These are phyloP conservation scores for Phoeniculus purpureus DNA, from an alignment of 2,797 vertebrate species.

Conservation along the genomic window DNA sequence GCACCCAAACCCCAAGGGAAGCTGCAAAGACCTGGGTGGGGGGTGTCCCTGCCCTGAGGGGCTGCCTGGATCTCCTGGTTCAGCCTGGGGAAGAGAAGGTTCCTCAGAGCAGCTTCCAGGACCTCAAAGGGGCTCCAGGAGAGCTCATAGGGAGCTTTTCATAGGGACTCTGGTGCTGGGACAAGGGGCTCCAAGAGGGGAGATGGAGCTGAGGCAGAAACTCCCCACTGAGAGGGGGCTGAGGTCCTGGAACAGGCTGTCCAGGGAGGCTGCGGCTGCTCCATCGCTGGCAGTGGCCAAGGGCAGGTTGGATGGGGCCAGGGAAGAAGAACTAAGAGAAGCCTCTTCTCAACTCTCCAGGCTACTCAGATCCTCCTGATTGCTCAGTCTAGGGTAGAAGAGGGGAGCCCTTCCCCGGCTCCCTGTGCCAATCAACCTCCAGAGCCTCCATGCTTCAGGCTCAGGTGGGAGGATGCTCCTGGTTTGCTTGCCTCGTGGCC, in stretches of 20 bases:
- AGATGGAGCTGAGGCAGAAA: too few species aligned
- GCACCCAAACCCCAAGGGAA: neutral
- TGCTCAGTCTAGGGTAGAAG: neutral
- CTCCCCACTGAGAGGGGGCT: too few species aligned
- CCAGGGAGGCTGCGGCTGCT: too few species aligned
- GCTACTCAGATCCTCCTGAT: constrained; percentile 26
- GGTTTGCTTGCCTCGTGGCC: fast-evolving
- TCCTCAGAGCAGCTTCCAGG: too few species aligned
- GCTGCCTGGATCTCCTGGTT: neutral
- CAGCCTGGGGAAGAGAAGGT: too few species aligned
- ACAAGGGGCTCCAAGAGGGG: too few species aligned
- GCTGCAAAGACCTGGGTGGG: neutral
- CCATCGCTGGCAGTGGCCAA: too few species aligned
- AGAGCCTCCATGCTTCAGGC: neutral
- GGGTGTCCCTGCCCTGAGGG: neutral
- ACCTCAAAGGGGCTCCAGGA: too few species aligned
- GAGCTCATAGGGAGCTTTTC: too few species aligned
- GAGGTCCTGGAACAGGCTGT: too few species aligned
- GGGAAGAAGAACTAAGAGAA: constrained; percentile 44
- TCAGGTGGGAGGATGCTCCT: neutral
- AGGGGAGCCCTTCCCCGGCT: neutral
- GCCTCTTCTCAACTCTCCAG: constrained; percentile 16
- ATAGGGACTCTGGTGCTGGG: too few species aligned
- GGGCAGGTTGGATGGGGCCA: too few species aligned
- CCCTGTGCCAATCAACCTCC: neutral